Conservation (phyloP, 2,113 vertebrate species). For the Zapornia atra region DNA sequence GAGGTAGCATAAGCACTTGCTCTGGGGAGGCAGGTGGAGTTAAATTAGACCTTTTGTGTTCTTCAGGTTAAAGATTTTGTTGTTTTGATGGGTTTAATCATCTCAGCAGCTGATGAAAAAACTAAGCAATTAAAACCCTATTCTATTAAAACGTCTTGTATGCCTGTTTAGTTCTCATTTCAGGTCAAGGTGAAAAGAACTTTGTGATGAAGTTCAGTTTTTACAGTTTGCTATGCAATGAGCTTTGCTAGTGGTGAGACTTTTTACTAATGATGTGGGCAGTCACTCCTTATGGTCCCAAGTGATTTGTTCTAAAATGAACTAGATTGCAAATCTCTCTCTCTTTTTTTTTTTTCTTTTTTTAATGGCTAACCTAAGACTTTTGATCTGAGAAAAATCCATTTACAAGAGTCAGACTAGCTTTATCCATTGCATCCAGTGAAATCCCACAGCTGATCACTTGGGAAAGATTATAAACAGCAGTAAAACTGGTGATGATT, state of each 20-base stretch:
- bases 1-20: background rate
- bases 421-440: background rate
- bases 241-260: background rate
- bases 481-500: background rate
- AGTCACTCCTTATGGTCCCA: background rate
- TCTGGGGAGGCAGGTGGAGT: background rate
- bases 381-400: background rate
- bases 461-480: background rate
- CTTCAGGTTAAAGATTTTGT: background rate
- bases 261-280: background rate
- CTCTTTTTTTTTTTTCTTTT: too few relatives aligned
- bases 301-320: background rate
- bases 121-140: slow-evolving; percentile 2
- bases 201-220: background rate
- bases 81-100: slow-evolving; percentile 1
- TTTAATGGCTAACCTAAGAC: background rate
- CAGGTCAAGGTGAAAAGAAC: background rate
- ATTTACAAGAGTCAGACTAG: background rate
- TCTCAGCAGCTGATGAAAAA: background rate
- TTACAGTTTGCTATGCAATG: background rate
- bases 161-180: background rate
- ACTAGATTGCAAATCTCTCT: background rate
- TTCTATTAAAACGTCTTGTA: background rate
- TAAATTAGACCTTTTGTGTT: background rate
- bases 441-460: background rate